Conservation (phyloP, 2,797 vertebrate species). For the Semotilus atromaculatus region DNA sequence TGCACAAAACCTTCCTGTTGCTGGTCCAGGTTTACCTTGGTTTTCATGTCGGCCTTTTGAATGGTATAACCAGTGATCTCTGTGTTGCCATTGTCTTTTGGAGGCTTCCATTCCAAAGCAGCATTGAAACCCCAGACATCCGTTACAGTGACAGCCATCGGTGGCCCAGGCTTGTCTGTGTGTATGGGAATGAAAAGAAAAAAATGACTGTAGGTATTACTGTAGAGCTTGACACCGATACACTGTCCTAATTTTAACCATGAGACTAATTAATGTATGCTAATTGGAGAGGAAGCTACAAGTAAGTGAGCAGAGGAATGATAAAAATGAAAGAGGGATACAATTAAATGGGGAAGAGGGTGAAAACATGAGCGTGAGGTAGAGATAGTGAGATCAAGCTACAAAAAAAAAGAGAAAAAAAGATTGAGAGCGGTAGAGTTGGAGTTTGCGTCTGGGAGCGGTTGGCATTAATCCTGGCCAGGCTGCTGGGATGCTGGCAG, state of each 20-base stretch:
- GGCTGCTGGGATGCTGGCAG: constrained; percentile 42
- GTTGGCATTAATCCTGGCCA: constrained; percentile 68
- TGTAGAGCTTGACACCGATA: constrained; percentile 38
- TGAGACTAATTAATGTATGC: constrained; percentile 32
- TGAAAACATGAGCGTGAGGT: constrained; percentile 39
- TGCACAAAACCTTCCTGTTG: not conserved
- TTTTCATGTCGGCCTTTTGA: constrained; percentile 90
- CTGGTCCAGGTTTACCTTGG: constrained; percentile 76
- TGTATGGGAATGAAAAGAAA: not conserved
- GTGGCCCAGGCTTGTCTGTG: constrained; percentile 86
- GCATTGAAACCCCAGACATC: constrained; percentile 93
- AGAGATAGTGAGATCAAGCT: constrained; percentile 56
- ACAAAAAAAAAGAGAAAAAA: constrained; percentile 3
- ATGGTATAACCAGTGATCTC: constrained; percentile 87
- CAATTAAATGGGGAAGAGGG: constrained; percentile 41
- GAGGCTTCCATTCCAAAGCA: constrained; percentile 86
- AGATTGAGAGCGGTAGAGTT: constrained; percentile 56
- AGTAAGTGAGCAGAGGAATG: constrained; percentile 34
- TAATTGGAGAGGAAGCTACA: constrained; percentile 35
- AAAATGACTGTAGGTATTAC: constrained; percentile 17
- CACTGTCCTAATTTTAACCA: constrained; percentile 31
- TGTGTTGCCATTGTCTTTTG: constrained; percentile 87
- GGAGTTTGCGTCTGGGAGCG: constrained; percentile 46
- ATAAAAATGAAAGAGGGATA: constrained; percentile 49
- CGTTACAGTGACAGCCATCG: constrained; percentile 78